Evolutionary conservation across 2,113 vertebrate genomes (phyloP).

Genomic region (Leptodactylus fuscus): DNA sequence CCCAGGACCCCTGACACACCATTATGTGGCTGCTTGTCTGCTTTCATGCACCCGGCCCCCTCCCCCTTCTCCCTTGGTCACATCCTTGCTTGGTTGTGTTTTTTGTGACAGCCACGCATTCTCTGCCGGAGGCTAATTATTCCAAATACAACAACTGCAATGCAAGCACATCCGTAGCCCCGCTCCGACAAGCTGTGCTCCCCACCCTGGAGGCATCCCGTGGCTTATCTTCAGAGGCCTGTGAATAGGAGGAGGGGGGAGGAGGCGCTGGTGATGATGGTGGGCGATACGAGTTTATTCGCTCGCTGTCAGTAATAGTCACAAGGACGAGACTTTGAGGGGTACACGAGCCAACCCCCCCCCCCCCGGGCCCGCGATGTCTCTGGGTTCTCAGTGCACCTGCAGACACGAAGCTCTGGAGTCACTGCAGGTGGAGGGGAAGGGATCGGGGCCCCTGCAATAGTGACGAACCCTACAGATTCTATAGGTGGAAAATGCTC

Average conservation of each 20-base stretch:
- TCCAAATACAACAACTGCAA: slow-evolving; percentile 59
- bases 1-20: background rate
- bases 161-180: slow-evolving; percentile 53
- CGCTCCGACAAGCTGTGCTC: slow-evolving; percentile 49
- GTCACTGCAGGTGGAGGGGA: background rate
- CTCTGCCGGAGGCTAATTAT: slow-evolving; percentile 59
- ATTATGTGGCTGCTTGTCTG: slow-evolving; percentile 35
- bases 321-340: slow-evolving; percentile 13
- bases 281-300: slow-evolving; percentile 17
- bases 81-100: slow-evolving; percentile 34
- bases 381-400: slow-evolving; percentile 2
- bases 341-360: background rate
- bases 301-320: slow-evolving; percentile 31
- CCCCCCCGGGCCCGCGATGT: background rate
- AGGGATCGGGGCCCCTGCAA: no score
- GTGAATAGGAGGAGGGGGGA: background rate
- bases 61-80: slow-evolving; percentile 50
- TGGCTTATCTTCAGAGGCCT: slow-evolving; percentile 51
- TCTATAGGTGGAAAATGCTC: no score
- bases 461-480: no score
- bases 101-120: slow-evolving; percentile 49
- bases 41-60: slow-evolving; percentile 46
- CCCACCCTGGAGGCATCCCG: slow-evolving; percentile 48
- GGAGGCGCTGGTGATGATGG: slow-evolving; percentile 40
- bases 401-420: slow-evolving; percentile 18